These are phyloP conservation scores for Cottus gobio DNA, from an alignment of 2,113 vertebrate genomes.

Conservation along the genomic window DNA sequence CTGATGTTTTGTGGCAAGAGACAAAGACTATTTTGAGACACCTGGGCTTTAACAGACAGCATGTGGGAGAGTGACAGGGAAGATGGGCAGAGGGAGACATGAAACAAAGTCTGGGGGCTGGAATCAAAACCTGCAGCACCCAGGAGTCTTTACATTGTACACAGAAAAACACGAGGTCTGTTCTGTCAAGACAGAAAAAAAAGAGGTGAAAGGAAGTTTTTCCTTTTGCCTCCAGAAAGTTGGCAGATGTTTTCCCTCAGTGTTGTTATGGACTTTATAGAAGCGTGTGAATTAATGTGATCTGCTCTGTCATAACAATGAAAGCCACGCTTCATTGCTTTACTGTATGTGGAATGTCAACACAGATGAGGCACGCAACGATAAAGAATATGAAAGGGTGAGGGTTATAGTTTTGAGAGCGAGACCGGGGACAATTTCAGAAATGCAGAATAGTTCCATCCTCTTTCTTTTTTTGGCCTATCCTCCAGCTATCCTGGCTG, in stretches of 20 bases:
- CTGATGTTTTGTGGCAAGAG: conserved; percentile 38
- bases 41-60: conserved; percentile 35
- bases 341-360: not conserved
- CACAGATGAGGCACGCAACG: not conserved
- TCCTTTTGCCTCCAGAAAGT: not conserved
- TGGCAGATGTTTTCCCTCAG: not conserved
- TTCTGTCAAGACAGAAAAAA: conserved; percentile 13
- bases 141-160: conserved; percentile 30
- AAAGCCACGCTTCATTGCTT: not conserved
- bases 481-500: conserved; percentile 34
- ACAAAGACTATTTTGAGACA: conserved; percentile 27
- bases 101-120: conserved; percentile 41
- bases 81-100: conserved; percentile 33
- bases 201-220: not conserved
- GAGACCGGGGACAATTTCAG: not conserved
- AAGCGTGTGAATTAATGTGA: not conserved
- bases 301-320: not conserved
- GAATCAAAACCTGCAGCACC: conserved; percentile 33
- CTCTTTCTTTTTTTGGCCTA: not conserved
- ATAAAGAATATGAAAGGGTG: not conserved
- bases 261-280: not conserved
- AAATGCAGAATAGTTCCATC: conserved; percentile 2
- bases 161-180: conserved; percentile 1
- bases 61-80: conserved; percentile 28
- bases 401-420: not conserved